Percentiles rank a stretch among this genome's conserved stretches.
These are phyloP conservation scores for Ctenosaura bakeri DNA, from an alignment of 2,797 vertebrate species.

Conservation along the genomic window DNA sequence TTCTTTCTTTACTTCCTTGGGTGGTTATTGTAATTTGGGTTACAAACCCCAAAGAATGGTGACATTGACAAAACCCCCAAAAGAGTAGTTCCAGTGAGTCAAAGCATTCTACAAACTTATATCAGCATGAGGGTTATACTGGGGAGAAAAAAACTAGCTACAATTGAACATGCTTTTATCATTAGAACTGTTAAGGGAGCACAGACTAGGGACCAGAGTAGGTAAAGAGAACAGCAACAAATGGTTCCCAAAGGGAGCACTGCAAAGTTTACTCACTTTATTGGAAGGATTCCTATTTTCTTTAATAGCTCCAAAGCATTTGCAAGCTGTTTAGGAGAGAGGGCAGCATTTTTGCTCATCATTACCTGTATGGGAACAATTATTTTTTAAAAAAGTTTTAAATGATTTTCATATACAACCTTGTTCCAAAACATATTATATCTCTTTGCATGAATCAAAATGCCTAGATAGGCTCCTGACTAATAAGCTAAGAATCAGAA, in stretches of 20 bases:
- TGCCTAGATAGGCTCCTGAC: not conserved
- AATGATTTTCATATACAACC: not conserved
- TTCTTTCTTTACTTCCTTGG: too few relatives aligned
- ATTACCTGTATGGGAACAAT: constrained; percentile 20
- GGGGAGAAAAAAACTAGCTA: constrained; percentile 7
- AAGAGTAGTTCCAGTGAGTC: not conserved
- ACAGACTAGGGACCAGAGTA: not conserved
- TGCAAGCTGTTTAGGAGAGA: not conserved
- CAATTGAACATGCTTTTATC: constrained; percentile 49
- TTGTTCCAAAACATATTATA: not conserved
- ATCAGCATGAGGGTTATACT: not conserved
- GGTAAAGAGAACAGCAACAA: constrained; percentile 30
- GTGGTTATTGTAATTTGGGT: too few relatives aligned
- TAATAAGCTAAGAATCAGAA: constrained; percentile 25
- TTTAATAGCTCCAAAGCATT: constrained; percentile 17
- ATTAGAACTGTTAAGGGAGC: not conserved
- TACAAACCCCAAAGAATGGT: too few relatives aligned
- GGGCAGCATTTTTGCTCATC: constrained; percentile 10
- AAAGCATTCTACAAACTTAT: constrained; percentile 46
- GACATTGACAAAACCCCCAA: not conserved
- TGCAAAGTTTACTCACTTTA: constrained; percentile 41
- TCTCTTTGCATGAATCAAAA: not conserved
- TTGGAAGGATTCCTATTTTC: constrained; percentile 51
- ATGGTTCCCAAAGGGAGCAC: constrained; percentile 45
- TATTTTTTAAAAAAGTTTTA: not conserved